Percentiles rank a stretch among this genome's conserved stretches.
Evolutionary conservation across 2,113 vertebrate genomes (phyloP).

Genomic region (Cyprinodon variegatus): DNA sequence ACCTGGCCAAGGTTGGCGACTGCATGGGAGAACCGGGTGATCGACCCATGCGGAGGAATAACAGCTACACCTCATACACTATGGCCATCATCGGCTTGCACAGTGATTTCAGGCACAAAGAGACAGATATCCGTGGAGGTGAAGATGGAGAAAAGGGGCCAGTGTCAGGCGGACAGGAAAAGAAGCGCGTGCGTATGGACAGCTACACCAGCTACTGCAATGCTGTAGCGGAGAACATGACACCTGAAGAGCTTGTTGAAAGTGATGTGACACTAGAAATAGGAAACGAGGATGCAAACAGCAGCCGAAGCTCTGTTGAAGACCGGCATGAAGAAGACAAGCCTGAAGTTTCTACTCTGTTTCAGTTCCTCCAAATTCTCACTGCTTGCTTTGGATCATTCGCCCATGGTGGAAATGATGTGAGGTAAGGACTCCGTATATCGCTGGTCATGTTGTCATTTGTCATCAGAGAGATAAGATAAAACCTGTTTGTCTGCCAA

Average conservation of each 20-base stretch:
- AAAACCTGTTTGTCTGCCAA: neutral
- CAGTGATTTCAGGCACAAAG: conserved; percentile 83
- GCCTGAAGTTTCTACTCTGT: conserved; percentile 91
- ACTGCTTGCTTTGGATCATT: conserved; percentile 99
- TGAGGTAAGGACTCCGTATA: conserved; percentile 82
- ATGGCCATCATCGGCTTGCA: conserved; percentile 99
- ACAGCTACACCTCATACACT: conserved; percentile 98
- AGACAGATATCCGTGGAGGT: conserved; percentile 73
- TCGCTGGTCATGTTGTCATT: neutral
- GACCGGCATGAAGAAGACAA: conserved; percentile 88
- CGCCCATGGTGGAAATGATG: conserved; percentile 95
- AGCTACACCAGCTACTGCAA: conserved; percentile 99
- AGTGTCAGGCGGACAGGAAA: conserved; percentile 69
- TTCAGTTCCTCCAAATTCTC: conserved; percentile 97
- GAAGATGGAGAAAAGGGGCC: conserved; percentile 64
- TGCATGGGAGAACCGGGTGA: conserved; percentile 93
- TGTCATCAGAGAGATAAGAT: neutral
- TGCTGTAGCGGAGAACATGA: conserved; percentile 87
- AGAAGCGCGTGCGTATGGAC: conserved; percentile 93
- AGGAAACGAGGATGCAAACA: conserved; percentile 70
- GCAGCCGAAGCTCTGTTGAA: conserved; percentile 84
- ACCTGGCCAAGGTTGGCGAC: conserved; percentile 95
- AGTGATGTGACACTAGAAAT: conserved; percentile 80
- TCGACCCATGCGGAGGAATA: conserved; percentile 92
- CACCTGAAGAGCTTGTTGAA: conserved; percentile 66